Evolutionary conservation across 2,797 vertebrate genomes (phyloP), one percentile per base, ranked within the genome.

Genomic region (Chloroceryle inda): DNA sequence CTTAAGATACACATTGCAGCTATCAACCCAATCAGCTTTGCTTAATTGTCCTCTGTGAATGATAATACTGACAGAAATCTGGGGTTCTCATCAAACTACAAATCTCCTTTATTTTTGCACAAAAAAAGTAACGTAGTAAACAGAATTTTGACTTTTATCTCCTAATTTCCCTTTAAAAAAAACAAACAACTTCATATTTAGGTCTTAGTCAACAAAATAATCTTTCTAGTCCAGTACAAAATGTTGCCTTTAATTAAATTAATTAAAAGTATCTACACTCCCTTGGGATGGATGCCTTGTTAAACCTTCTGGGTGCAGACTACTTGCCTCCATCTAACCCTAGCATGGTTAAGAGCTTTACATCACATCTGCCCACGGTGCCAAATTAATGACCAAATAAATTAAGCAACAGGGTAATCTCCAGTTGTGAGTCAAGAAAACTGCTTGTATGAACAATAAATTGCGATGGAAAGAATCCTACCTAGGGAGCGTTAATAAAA

Each of bases 211-310:
- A 56, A 56, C 23, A 67, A 89, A 76, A 86, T 45, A 78, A 75
- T 59, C 44, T 52, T 93, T 92, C 89, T 63, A 84, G 86, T 77
- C 74, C 71, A 22, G 77, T 50, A 66, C 75, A 94, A 84, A 95
- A 56, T 56, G 40, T 64, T 89, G 45, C 40, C 59, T 82, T 83
- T 88, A 95, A 93, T 97, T 97, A 96, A 94, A 94, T 96, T 92
- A 96, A 89, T 96, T 94, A 71, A 71, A 95, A 96, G 76, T 66
- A 66, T 22, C 91, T 82, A 52, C 18, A 29, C 78, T 96, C 90
- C 90, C 83, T 76, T 90, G 93, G 94, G 94, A 92, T 40, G 89
- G 93, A 89, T 92, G 59, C 45, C 78, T 95, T 29, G 42, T 94
- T 91, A 92, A 96, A 96, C 89, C 74, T 96, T 88, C 56, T 55